A percentile compares a stretch with the other conserved stretches of the same genome.
These are phyloP conservation scores for Trichacis sp. DNA, from an alignment of 2,888 invertebrate species.

Conservation along the genomic window DNA sequence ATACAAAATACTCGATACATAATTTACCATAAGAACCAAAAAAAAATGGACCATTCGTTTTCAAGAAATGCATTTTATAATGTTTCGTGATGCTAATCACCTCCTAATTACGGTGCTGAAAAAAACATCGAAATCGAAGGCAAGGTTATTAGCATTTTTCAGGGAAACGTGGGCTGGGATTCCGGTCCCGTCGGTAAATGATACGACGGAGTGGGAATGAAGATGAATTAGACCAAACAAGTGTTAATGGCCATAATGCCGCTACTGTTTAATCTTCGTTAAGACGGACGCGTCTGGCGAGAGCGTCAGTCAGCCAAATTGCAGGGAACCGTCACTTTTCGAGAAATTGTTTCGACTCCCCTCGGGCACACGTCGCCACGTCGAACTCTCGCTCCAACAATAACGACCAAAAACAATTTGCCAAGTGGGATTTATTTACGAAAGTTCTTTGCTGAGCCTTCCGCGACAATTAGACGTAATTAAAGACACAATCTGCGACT, in stretches of 20 bases:
- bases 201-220: conserved; percentile 53
- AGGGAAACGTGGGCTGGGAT: neutral
- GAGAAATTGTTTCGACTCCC: conserved; percentile 45
- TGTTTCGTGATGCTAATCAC: no score
- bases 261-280: conserved; percentile 65
- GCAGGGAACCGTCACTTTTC: conserved; percentile 45
- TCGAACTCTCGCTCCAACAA: conserved; percentile 33
- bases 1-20: no score
- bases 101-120: no score
- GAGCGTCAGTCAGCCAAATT: conserved; percentile 46
- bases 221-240: conserved; percentile 65
- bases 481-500: conserved; percentile 41
- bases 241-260: conserved; percentile 62
- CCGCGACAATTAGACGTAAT: conserved; percentile 31
- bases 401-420: conserved; percentile 44
- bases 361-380: conserved; percentile 24
- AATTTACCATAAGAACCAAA: no score
- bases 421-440: conserved; percentile 35
- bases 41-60: no score
- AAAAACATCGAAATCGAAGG: no score
- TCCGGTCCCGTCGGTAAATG: neutral
- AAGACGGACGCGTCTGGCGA: conserved; percentile 48
- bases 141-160: neutral
- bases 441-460: conserved; percentile 27
- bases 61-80: no score